phyloP scores from a whole-genome alignment of 2,113 vertebrate species.

The Numida meleagris region DNA sequence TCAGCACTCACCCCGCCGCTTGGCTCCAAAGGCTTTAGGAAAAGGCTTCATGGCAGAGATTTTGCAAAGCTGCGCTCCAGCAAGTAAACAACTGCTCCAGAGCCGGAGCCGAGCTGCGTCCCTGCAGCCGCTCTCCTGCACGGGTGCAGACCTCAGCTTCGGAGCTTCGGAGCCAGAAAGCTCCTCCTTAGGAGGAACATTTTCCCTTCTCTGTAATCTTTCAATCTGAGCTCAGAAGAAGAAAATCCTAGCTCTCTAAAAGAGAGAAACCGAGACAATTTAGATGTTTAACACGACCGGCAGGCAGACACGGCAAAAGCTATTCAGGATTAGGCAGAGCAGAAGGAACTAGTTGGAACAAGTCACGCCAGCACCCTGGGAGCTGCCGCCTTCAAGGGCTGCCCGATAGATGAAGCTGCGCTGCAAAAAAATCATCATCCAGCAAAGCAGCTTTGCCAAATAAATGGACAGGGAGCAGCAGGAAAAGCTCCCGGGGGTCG shows the following conservation, averaged over 20 bases:
- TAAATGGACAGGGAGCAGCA: background rate
- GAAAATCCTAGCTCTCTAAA: background rate
- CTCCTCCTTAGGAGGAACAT: background rate
- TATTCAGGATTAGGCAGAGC: background rate
- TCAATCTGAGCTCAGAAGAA: background rate
- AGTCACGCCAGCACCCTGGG: background rate
- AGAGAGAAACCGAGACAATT: background rate
- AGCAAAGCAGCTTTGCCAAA: slow-evolving; percentile 1
- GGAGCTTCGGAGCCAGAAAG: background rate
- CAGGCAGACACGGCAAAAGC: background rate
- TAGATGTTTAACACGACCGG: background rate
- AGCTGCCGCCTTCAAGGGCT: background rate
- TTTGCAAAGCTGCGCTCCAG: background rate
- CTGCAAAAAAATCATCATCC: background rate
- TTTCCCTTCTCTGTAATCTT: slow-evolving; percentile 11
- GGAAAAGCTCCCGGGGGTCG: background rate
- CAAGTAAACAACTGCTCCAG: slow-evolving; percentile 34
- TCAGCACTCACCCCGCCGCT: background rate
- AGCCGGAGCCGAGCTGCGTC: background rate
- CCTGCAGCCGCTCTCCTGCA: background rate
- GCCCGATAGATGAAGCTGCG: background rate
- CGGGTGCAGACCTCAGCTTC: background rate
- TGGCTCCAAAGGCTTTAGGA: background rate
- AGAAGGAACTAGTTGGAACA: slow-evolving; percentile 31
- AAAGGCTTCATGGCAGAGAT: background rate